These are phyloP conservation scores for Neodiprion lecontei DNA, from an alignment of 1,140 invertebrate species.

Conservation along the genomic window DNA sequence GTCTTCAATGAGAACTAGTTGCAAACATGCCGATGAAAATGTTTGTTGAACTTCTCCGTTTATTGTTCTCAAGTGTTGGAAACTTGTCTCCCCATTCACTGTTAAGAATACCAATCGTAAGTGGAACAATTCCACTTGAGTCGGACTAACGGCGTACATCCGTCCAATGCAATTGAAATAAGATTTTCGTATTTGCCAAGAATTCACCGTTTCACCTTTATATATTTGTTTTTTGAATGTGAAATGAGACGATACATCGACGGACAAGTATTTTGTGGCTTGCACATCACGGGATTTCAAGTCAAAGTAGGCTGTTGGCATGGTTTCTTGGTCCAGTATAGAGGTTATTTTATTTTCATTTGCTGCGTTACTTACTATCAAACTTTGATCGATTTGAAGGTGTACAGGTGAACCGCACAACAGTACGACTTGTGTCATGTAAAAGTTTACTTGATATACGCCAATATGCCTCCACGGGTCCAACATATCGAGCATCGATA, in stretches of 20 bases:
- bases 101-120: constrained; percentile 43
- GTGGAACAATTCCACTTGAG: constrained; percentile 41
- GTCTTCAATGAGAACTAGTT: constrained; percentile 41
- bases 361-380: constrained; percentile 8
- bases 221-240: constrained; percentile 12
- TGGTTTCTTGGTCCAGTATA: too few relatives aligned
- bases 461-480: constrained; percentile 16
- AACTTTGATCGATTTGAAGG: constrained; percentile 14
- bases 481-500: constrained; percentile 25
- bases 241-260: background rate
- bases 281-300: background rate
- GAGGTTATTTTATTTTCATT: too few relatives aligned
- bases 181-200: background rate
- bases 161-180: background rate
- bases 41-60: constrained; percentile 36
- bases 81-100: constrained; percentile 41
- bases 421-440: constrained; percentile 13
- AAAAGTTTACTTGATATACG: background rate
- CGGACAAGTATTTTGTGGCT: too few relatives aligned
- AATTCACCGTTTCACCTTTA: background rate
- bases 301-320: too few relatives aligned
- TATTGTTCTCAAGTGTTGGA: constrained; percentile 44
- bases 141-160: constrained; percentile 40
- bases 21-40: constrained; percentile 43
- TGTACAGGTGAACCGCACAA: constrained; percentile 17